phyloP scores from a whole-genome alignment of 2,797 vertebrate genomes.

The Alauda arvensis region DNA sequence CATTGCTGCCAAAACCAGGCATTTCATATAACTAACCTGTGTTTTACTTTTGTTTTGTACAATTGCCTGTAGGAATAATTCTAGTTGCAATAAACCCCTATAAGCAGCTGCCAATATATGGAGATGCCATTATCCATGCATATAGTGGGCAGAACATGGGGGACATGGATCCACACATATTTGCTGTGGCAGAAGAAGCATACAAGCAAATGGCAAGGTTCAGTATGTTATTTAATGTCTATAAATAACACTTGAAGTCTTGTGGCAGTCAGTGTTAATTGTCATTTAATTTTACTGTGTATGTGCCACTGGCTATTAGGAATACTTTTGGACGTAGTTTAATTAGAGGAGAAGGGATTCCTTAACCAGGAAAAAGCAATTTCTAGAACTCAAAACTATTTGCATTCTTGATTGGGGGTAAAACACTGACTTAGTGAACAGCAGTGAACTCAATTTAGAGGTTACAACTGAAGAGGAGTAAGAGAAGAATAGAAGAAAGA shows the following conservation, averaged over 20 bases:
- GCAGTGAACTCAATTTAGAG: not conserved
- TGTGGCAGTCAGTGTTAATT: not conserved
- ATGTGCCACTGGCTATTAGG: not conserved
- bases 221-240: not conserved
- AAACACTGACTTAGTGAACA: not conserved
- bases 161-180: constrained; percentile 98
- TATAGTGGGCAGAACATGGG: constrained; percentile 98
- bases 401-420: not conserved
- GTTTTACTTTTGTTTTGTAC: not conserved
- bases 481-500: not conserved
- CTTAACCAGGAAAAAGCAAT: not conserved
- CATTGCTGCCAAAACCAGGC: not conserved
- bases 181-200: constrained; percentile 96
- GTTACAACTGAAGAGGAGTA: not conserved
- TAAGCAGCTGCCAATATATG: constrained; percentile 90
- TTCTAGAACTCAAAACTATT: not conserved
- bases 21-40: not conserved
- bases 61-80: constrained; percentile 84
- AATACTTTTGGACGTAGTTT: not conserved
- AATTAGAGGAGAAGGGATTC: not conserved
- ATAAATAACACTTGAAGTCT: not conserved
- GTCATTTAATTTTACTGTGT: not conserved
- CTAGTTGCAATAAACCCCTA: constrained; percentile 97
- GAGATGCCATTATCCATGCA: constrained; percentile 94
- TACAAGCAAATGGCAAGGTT: constrained; percentile 99